These are phyloP conservation scores for Myripristis jacobus DNA, from an alignment of 2,797 vertebrate species.

Conservation along the genomic window DNA sequence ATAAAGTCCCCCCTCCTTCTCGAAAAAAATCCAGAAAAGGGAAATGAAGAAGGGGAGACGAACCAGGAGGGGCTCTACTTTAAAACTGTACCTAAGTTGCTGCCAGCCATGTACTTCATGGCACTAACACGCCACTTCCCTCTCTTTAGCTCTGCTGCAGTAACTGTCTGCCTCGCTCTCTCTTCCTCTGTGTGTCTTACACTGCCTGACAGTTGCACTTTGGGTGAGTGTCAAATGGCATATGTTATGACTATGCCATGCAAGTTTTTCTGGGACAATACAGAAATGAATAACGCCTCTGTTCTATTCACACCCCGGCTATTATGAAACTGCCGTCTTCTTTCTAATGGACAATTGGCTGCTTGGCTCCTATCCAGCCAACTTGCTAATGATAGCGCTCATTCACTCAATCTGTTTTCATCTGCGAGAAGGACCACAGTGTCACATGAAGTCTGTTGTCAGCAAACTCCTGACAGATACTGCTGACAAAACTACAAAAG, in stretches of 20 bases:
- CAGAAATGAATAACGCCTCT: conserved; percentile 6
- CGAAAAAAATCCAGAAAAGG: conserved; percentile 4
- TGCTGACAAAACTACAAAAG: background rate
- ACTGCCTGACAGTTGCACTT: conserved; percentile 16
- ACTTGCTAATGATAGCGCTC: background rate
- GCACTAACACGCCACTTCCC: background rate
- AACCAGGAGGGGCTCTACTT: conserved; percentile 3
- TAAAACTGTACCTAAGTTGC: conserved; percentile 10
- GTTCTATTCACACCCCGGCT: background rate
- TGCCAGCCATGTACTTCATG: conserved; percentile 10
- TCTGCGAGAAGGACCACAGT: background rate
- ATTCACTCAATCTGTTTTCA: conserved; percentile 19
- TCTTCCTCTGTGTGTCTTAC: background rate
- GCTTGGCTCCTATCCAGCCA: conserved; percentile 9
- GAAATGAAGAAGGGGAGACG: background rate
- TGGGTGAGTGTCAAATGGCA: conserved; percentile 1
- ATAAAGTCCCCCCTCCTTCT: background rate
- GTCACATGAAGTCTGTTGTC: background rate
- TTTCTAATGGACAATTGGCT: conserved; percentile 25
- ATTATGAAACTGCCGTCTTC: conserved; percentile 9
- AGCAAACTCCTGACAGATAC: background rate
- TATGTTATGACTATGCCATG: conserved; percentile 10
- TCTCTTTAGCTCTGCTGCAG: background rate
- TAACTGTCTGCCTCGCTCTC: conserved; percentile 7
- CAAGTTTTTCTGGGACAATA: background rate